Conservation (phyloP, 2,888 invertebrate genomes). For the Operophtera brumata region DNA sequence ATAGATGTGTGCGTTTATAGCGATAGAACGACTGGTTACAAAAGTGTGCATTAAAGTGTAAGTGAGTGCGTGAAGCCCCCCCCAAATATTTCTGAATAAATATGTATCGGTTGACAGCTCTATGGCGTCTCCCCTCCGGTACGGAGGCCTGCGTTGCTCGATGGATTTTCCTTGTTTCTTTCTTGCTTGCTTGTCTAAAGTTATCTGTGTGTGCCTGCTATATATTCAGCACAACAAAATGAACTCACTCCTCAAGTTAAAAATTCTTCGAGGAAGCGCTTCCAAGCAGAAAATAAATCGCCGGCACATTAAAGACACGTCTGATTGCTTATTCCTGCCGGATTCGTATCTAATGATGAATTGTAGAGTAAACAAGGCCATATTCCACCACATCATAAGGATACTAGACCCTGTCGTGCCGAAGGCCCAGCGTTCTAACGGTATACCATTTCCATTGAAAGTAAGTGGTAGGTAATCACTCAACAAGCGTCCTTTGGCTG, state of each 20-base stretch:
- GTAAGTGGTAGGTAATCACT: conserved; percentile 34
- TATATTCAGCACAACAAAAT: background rate
- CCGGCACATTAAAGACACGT: conserved; percentile 43
- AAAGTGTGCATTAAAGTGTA: too few species aligned
- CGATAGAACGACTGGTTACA: too few species aligned
- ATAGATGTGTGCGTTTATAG: too few species aligned
- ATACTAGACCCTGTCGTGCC: conserved; percentile 57
- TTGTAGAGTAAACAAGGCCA: conserved; percentile 48
- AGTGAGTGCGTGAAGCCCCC: too few species aligned
- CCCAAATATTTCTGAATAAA: too few species aligned
- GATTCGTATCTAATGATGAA: conserved; percentile 52
- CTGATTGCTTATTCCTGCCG: conserved; percentile 49
- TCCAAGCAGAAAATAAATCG: conserved; percentile 47
- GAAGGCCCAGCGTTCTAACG: conserved; percentile 55
- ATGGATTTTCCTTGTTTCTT: too few species aligned
- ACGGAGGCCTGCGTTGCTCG: too few species aligned
- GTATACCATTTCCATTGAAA: conserved; percentile 60
- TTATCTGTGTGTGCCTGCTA: too few species aligned
- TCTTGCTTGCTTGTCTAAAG: too few species aligned
- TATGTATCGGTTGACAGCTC: too few species aligned
- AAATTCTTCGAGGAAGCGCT: conserved; percentile 50
- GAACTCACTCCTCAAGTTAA: conserved; percentile 38
- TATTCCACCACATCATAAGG: conserved; percentile 51
- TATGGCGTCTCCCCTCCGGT: too few species aligned
- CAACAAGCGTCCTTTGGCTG: too few species aligned